Percentiles rank a stretch among this genome's conserved stretches.
Evolutionary conservation across 1,140 invertebrate genomes (phyloP).

Genomic region (Danaus plexippus): DNA sequence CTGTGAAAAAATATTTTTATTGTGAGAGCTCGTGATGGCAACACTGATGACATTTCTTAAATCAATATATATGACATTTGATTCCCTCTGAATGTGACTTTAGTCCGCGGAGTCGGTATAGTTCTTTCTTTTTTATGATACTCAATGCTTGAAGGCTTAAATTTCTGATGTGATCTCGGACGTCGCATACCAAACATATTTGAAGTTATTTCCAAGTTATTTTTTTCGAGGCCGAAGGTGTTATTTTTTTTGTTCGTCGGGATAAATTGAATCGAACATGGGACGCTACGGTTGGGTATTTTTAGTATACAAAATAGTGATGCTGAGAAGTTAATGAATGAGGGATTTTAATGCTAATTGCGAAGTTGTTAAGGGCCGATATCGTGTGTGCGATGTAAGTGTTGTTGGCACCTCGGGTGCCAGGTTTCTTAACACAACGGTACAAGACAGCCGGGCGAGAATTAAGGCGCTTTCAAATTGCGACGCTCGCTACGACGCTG

Average conservation of each 20-base stretch:
- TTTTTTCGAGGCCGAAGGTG: conserved; percentile 41
- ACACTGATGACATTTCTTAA: too few species aligned
- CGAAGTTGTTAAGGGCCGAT: too few species aligned
- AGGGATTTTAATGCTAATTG: too few species aligned
- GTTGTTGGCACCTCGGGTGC: conserved; percentile 20
- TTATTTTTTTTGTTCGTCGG: conserved; percentile 30
- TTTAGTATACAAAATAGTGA: too few species aligned
- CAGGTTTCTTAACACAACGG: conserved; percentile 27
- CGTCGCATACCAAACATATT: conserved; percentile 66
- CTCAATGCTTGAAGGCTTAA: conserved; percentile 56
- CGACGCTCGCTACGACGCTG: conserved; percentile 21
- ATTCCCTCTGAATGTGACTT: conserved; percentile 60
- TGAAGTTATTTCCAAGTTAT: conserved; percentile 51
- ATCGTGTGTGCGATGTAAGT: neutral
- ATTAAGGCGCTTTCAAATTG: conserved; percentile 36
- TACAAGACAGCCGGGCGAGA: conserved; percentile 33
- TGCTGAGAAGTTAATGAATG: too few species aligned
- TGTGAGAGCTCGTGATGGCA: too few species aligned
- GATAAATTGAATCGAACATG: conserved; percentile 31
- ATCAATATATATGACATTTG: conserved; percentile 43
- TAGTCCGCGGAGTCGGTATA: conserved; percentile 50
- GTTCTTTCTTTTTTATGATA: conserved; percentile 35
- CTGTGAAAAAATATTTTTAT: too few species aligned
- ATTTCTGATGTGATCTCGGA: conserved; percentile 64
- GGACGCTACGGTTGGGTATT: conserved; percentile 22